Conservation (phyloP, 2,888 invertebrate genomes). For the Cecidostiba fungosa region DNA sequence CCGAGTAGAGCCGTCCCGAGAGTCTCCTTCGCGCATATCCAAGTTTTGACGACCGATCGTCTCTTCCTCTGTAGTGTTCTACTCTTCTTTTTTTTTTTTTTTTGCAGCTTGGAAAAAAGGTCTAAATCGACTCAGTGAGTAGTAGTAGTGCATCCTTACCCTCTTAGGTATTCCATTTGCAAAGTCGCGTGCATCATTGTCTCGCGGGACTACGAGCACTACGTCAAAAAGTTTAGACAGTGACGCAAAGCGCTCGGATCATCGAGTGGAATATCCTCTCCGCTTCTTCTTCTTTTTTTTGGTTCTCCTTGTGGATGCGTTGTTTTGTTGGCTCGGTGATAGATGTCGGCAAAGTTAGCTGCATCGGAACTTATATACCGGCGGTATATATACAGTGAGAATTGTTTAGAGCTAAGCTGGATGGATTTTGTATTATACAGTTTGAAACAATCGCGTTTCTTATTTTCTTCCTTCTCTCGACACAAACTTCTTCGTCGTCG, state of each 20-base stretch:
- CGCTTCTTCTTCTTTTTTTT: constrained; percentile 3
- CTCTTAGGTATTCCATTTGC: constrained; percentile 40
- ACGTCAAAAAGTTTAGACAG: constrained; percentile 52
- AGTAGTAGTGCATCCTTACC: constrained; percentile 9
- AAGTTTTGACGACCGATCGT: constrained; percentile 61
- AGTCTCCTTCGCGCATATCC: constrained; percentile 24
- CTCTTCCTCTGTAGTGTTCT: constrained; percentile 3
- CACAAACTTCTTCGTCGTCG: too few species aligned
- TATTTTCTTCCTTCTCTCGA: too few species aligned
- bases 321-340: constrained; percentile 9
- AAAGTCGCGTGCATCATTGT: constrained; percentile 19
- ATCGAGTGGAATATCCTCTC: constrained; percentile 28
- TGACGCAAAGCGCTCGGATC: constrained; percentile 44
- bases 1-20: not conserved
- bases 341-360: constrained; percentile 35
- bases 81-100: not conserved
- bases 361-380: not conserved
- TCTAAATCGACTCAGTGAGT: not conserved
- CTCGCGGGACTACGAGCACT: not conserved
- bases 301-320: not conserved
- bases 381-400: not conserved
- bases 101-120: not conserved
- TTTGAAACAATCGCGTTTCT: not conserved
- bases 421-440: not conserved
- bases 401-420: constrained; percentile 68